These are phyloP conservation scores for Lasioglossum malachurum DNA, from an alignment of 2,888 invertebrate genomes.

Conservation along the genomic window DNA sequence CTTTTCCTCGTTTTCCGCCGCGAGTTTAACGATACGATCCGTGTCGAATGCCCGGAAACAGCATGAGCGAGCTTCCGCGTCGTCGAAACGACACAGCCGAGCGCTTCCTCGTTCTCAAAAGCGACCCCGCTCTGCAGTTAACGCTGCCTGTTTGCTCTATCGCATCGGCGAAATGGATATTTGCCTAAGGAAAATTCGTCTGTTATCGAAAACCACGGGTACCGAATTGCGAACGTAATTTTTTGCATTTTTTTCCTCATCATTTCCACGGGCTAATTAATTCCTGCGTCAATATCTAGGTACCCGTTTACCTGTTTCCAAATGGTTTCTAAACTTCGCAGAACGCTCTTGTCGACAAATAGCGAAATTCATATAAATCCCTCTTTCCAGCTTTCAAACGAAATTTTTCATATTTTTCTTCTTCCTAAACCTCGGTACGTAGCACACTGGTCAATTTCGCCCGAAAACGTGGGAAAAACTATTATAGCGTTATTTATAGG, in stretches of 20 bases:
- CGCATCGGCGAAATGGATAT: neutral
- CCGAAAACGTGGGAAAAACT: no score
- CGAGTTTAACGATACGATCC: constrained; percentile 48
- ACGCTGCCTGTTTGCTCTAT: neutral
- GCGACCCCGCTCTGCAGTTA: constrained; percentile 1
- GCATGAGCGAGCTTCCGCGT: constrained; percentile 30
- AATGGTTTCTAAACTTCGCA: neutral
- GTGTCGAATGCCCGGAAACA: constrained; percentile 20
- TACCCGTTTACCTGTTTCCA: neutral
- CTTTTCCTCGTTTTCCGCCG: constrained; percentile 26
- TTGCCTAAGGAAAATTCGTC: neutral
- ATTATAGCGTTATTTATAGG: no score
- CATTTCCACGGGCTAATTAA: neutral
- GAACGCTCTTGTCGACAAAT: neutral
- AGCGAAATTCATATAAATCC: neutral
- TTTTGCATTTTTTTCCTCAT: neutral
- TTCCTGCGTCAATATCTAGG: neutral
- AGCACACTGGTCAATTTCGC: neutral
- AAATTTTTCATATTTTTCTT: neutral
- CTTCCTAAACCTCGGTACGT: neutral
- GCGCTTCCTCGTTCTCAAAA: constrained; percentile 32
- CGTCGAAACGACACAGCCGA: neutral
- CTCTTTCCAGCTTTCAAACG: no score
- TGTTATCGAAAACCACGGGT: neutral
- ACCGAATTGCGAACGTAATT: neutral